These are phyloP conservation scores for Automeris io DNA, from an alignment of 2,888 invertebrate genomes.

Conservation along the genomic window DNA sequence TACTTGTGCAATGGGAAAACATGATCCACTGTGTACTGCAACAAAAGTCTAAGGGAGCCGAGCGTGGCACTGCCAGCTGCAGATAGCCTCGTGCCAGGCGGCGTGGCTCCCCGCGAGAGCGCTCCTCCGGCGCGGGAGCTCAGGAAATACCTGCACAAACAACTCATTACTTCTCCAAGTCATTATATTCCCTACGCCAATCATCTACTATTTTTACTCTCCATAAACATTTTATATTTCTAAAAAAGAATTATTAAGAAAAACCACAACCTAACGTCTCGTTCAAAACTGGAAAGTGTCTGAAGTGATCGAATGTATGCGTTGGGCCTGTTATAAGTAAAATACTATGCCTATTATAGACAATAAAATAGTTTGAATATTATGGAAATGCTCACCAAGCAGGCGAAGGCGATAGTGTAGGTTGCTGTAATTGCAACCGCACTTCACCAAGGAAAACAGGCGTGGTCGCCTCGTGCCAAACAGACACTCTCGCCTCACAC, in stretches of 20 bases:
- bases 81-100: conserved; percentile 84
- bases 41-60: conserved; percentile 89
- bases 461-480: conserved; percentile 91
- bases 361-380: not conserved
- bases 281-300: no score
- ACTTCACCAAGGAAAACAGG: conserved; percentile 94
- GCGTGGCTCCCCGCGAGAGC: conserved; percentile 83
- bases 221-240: no score
- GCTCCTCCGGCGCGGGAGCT: conserved; percentile 76
- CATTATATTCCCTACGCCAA: no score
- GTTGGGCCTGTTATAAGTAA: not conserved
- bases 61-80: conserved; percentile 75
- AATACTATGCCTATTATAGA: not conserved
- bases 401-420: conserved; percentile 59
- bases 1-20: conserved; percentile 91
- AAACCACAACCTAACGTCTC: no score
- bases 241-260: no score
- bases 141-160: conserved; percentile 79
- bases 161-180: not conserved
- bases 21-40: conserved; percentile 93
- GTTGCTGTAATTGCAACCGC: conserved; percentile 84
- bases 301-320: no score
- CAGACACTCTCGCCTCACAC: conserved; percentile 86
- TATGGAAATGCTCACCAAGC: conserved; percentile 81
- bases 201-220: no score